Evolutionary conservation across 2,888 invertebrate species (phyloP), one percentile per base, ranked within the genome.

Genomic region (Morpho achilles): DNA sequence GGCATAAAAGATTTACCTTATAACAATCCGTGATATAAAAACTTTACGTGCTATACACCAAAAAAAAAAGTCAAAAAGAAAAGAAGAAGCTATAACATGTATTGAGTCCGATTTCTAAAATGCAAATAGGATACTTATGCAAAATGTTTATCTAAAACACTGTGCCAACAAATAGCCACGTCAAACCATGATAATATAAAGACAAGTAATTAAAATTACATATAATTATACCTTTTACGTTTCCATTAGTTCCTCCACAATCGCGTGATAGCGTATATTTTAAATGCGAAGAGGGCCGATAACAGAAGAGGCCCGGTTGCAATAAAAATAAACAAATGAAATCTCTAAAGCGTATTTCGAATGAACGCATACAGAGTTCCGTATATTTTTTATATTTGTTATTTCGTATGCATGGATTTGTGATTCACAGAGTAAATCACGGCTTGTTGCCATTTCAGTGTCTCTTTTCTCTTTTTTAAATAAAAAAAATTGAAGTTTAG

Each of bases 261-360:
- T 63, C 54, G 61, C 61, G 59, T 65, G 65, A 60, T 65, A 60
- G 61, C 46, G 53, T 53, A 60, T 57, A 55, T 64, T 62, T 62
- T 58, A 58, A 55, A 59, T 58, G 59, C 60, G 60, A 56, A 58
- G 51, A 43, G 47, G 44, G 23, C 42, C 59, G 59, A 59, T 55
- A 50, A 53, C 55, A 42, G 42, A 6, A 45, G 39, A 53, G 43
- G 47, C 22, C 55, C 58, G 49, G 49, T 58, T 49, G 53, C 49
- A 47, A 61, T 50, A 48, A 53, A 59, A 55, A 52, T 32, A 57
- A 59, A 56, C 45, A 49, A 53, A 58, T 39, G 50, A 53, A 22
- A 49, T 46, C 7, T 48, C n/a, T 8, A 1, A 52, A 50, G 46
- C n/a, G 42, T 46, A 22, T 8, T n/a, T 16, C 39, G 39, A n/a